phyloP scores from a whole-genome alignment of 2,797 vertebrate species.

The Gallinago solitaria region DNA sequence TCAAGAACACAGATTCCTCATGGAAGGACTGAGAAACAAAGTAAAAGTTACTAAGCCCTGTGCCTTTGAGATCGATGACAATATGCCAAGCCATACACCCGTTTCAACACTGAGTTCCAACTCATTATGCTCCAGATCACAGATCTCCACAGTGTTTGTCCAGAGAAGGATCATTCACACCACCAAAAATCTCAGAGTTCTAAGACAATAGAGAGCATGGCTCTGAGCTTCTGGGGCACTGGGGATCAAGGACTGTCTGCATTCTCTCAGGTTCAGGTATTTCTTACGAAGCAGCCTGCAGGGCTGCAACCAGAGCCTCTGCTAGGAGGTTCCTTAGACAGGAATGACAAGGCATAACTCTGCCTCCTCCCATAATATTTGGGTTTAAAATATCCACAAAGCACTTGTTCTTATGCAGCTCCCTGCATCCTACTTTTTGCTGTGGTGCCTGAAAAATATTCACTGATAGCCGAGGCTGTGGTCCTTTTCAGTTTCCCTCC shows the following conservation, averaged over 20 bases:
- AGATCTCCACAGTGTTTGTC: background rate
- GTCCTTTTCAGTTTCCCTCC: background rate
- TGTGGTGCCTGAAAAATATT: background rate
- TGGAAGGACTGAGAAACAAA: background rate
- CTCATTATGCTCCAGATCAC: background rate
- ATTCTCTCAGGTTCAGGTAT: background rate
- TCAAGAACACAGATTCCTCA: background rate
- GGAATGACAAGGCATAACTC: background rate
- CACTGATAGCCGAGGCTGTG: background rate
- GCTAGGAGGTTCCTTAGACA: background rate
- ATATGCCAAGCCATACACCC: background rate
- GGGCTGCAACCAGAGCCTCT: background rate
- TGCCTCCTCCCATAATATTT: background rate
- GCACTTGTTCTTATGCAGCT: background rate
- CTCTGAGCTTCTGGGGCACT: background rate
- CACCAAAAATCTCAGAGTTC: background rate
- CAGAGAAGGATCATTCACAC: background rate
- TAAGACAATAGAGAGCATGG: background rate
- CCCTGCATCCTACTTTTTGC: background rate
- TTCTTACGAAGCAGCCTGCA: background rate
- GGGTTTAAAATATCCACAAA: background rate
- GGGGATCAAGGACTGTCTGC: background rate
- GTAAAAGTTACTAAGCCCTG: background rate
- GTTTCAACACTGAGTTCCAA: background rate
- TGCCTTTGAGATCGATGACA: fast-evolving